A percentile compares a stretch with the other conserved stretches of the same genome.
phyloP scores from a whole-genome alignment of 2,888 invertebrate genomes.

The Diabrotica balteata region DNA sequence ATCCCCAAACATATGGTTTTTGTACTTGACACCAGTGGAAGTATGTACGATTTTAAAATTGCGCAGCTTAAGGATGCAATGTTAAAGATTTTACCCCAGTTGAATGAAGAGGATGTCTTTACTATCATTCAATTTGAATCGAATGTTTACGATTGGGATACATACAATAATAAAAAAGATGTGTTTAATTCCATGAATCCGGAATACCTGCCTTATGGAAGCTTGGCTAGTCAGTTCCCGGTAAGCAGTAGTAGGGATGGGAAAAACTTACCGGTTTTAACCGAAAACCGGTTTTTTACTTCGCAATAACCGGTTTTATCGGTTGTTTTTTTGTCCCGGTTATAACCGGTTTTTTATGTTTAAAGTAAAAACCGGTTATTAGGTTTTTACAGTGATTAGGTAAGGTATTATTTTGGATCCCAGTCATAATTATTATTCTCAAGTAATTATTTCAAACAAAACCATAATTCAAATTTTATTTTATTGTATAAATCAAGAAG shows the following conservation, averaged over 20 bases:
- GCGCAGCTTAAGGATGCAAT: conserved; percentile 71
- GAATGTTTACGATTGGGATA: conserved; percentile 60
- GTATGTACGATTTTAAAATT: conserved; percentile 73
- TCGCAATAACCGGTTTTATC: too few species aligned
- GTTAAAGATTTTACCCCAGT: conserved; percentile 67
- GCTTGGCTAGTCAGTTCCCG: conserved; percentile 26
- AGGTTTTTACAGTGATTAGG: too few species aligned
- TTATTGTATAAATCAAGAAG: too few species aligned
- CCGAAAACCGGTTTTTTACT: too few species aligned
- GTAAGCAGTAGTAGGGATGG: conserved; percentile 15
- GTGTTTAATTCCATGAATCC: conserved; percentile 7
- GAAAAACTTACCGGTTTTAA: too few species aligned
- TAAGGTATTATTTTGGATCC: too few species aligned
- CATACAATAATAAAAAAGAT: conserved; percentile 41
- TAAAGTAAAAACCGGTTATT: too few species aligned
- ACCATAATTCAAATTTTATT: too few species aligned
- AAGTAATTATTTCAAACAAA: too few species aligned
- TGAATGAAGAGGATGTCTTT: conserved; percentile 69
- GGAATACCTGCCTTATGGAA: conserved; percentile 24
- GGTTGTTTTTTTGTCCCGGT: too few species aligned
- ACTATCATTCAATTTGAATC: conserved; percentile 70
- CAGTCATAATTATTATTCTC: too few species aligned
- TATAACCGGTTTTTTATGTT: too few species aligned
- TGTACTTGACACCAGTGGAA: conserved; percentile 75
- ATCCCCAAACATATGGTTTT: conserved; percentile 73